These are phyloP conservation scores for Stenotaenia linearis DNA, from an alignment of 2,888 invertebrate genomes.

Conservation along the genomic window DNA sequence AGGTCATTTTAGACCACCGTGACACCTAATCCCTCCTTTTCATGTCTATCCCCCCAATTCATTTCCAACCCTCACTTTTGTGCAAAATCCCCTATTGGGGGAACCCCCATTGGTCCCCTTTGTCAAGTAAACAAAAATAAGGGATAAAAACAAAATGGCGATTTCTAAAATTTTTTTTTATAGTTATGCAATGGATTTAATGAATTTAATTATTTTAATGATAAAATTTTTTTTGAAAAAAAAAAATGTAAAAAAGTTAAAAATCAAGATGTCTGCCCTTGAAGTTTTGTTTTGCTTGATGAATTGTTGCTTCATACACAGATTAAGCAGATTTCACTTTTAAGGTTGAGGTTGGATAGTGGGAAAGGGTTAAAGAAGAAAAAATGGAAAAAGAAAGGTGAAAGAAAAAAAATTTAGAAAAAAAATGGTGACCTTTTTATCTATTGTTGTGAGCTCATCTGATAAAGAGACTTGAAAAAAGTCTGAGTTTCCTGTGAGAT, in stretches of 20 bases:
- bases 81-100: not conserved
- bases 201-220: not conserved
- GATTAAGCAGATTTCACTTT: not conserved
- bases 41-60: not conserved
- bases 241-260: too few relatives aligned
- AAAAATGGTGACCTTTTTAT: not conserved
- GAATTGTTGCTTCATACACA: not conserved
- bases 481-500: slow-evolving; percentile 2
- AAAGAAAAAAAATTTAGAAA: not conserved
- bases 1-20: not conserved
- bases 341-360: slow-evolving; percentile 10
- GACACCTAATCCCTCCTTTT: slow-evolving; percentile 1
- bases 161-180: not conserved
- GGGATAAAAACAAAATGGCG: not conserved
- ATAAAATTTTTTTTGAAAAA: not conserved
- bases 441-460: slow-evolving; percentile 26
- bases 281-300: not conserved
- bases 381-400: not conserved
- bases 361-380: not conserved
- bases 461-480: not conserved
- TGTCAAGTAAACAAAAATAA: slow-evolving; percentile 1
- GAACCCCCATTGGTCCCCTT: not conserved
- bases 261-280: slow-evolving; percentile 3
- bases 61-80: not conserved
- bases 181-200: not conserved